phyloP scores from a whole-genome alignment of 1,140 invertebrate genomes.

The Mylabris phalerata region DNA sequence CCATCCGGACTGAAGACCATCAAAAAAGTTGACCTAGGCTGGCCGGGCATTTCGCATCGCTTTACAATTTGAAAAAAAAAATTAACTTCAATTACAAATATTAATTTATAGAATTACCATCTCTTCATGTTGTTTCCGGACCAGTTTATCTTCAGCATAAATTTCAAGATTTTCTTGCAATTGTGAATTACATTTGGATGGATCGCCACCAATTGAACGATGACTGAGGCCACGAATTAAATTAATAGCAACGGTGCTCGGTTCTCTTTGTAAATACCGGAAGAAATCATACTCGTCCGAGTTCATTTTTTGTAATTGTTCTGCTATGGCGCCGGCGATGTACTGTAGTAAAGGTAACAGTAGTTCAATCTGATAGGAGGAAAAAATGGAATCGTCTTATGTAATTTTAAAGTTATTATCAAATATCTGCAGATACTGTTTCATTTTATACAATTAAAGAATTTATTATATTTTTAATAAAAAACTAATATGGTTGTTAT shows the following conservation, averaged over 20 bases:
- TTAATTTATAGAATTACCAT: conserved; percentile 39
- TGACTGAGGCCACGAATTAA: conserved; percentile 24
- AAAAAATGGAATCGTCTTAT: too few relatives aligned
- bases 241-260: conserved; percentile 21
- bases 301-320: conserved; percentile 25
- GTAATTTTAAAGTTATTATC: too few relatives aligned
- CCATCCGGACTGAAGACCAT: conserved; percentile 84
- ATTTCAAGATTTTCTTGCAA: conserved; percentile 38
- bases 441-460: too few relatives aligned
- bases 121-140: conserved; percentile 47
- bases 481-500: too few relatives aligned
- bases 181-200: neutral
- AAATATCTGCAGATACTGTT: too few relatives aligned
- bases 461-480: too few relatives aligned
- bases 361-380: too few relatives aligned
- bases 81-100: neutral
- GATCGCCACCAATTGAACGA: conserved; percentile 11
- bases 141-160: conserved; percentile 48
- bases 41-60: conserved; percentile 67
- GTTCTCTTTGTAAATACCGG: conserved; percentile 22
- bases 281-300: conserved; percentile 29
- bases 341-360: too few relatives aligned
- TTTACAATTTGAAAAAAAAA: conserved; percentile 33
- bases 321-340: neutral
- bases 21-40: conserved; percentile 70